Evolutionary conservation across 2,797 vertebrate species (phyloP).

Genomic region (Amblyraja radiata): DNA sequence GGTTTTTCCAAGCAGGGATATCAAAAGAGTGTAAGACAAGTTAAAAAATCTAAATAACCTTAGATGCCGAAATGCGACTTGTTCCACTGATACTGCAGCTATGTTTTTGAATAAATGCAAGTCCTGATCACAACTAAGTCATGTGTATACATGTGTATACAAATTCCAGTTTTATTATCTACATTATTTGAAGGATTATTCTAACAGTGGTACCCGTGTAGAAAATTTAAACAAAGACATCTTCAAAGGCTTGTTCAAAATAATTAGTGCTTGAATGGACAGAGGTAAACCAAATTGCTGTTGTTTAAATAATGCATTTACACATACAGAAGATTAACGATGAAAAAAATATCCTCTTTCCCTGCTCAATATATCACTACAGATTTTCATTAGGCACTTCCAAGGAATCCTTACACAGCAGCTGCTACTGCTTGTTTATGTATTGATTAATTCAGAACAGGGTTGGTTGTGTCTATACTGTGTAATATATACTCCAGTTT

Average conservation of each 20-base stretch:
- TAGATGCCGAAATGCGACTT: too few relatives aligned
- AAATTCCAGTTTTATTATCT: background rate
- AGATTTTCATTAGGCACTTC: constrained; percentile 36
- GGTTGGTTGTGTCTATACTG: constrained; percentile 81
- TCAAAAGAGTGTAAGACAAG: background rate
- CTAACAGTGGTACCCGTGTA: background rate
- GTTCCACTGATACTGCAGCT: background rate
- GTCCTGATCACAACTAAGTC: background rate
- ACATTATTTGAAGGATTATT: background rate
- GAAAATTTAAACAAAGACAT: background rate
- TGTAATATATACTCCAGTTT: constrained; percentile 83
- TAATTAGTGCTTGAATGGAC: background rate
- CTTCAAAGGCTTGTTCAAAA: background rate
- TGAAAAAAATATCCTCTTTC: background rate
- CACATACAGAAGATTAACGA: background rate
- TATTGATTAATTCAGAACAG: constrained; percentile 59
- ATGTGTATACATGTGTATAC: background rate
- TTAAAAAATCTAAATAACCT: background rate
- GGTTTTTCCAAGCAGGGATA: background rate
- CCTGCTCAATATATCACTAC: background rate
- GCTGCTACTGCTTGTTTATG: constrained; percentile 31
- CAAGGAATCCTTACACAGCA: background rate
- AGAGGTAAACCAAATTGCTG: background rate
- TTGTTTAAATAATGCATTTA: background rate
- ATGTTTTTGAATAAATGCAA: background rate